Percentiles rank a stretch among this genome's conserved stretches.
phyloP scores from a whole-genome alignment of 2,797 vertebrate species.

The Anguilla marmorata region DNA sequence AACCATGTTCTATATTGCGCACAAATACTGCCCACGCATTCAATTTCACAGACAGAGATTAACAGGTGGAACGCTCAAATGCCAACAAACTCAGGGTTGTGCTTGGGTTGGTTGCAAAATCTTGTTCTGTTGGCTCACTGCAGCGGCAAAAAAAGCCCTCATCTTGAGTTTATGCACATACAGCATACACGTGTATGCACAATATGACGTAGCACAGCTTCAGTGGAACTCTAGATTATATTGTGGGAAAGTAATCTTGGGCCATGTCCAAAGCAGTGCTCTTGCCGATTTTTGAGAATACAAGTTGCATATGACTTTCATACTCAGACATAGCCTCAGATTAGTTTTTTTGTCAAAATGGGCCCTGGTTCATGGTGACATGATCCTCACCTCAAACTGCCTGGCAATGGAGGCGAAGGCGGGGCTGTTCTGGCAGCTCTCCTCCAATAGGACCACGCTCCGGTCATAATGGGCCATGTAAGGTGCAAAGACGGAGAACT shows the following conservation, averaged over 20 bases:
- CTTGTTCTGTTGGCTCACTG: neutral
- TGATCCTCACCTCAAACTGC: conserved; percentile 83
- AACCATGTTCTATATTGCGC: neutral
- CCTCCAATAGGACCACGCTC: conserved; percentile 83
- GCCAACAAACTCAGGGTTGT: neutral
- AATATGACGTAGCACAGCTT: neutral
- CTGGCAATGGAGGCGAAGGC: conserved; percentile 74
- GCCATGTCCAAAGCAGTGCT: too few relatives aligned
- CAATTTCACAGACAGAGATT: neutral
- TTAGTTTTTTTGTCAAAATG: neutral
- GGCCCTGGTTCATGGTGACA: neutral
- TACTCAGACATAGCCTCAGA: neutral
- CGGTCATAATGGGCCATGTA: conserved; percentile 89
- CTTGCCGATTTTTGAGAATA: too few relatives aligned
- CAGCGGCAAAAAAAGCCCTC: neutral
- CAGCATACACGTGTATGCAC: neutral
- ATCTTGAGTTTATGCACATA: neutral
- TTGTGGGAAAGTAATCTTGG: neutral
- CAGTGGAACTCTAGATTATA: neutral
- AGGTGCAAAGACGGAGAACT: conserved; percentile 79
- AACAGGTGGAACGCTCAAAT: neutral
- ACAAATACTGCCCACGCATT: neutral
- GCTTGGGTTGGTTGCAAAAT: neutral
- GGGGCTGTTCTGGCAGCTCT: conserved; percentile 74
- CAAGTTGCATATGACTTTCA: too few relatives aligned